Conservation (phyloP, 2,888 invertebrate species). For the Euplexia lucipara region DNA sequence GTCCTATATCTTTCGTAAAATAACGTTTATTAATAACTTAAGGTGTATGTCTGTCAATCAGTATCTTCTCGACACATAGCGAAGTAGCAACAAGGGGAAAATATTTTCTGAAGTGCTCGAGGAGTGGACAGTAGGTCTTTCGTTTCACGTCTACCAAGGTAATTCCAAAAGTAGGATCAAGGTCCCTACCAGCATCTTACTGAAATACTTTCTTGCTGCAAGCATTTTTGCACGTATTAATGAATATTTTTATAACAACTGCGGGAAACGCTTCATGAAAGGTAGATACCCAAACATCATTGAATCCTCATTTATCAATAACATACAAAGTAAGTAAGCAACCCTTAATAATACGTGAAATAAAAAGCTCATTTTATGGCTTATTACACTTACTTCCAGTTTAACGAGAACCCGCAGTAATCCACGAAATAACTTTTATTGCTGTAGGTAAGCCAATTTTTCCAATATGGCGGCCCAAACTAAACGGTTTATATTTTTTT, state of each 20-base stretch:
- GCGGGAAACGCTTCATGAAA: constrained; percentile 3
- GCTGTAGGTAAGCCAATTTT: constrained; percentile 57
- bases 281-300: constrained; percentile 3
- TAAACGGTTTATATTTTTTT: constrained; percentile 50
- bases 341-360: constrained; percentile 48
- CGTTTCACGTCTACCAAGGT: too few relatives aligned
- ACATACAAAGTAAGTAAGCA: constrained; percentile 34
- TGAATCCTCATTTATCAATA: constrained; percentile 29
- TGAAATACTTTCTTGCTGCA: too few relatives aligned
- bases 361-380: constrained; percentile 59
- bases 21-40: too few relatives aligned
- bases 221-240: not conserved
- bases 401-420: constrained; percentile 54
- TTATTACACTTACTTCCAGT: constrained; percentile 58
- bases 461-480: constrained; percentile 53
- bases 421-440: constrained; percentile 60
- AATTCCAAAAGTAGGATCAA: too few relatives aligned
- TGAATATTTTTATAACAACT: too few relatives aligned
- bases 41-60: too few relatives aligned
- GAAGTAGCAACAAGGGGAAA: too few relatives aligned
- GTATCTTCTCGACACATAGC: too few relatives aligned
- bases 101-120: too few relatives aligned
- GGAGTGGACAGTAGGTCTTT: too few relatives aligned
- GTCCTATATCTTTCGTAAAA: too few relatives aligned
- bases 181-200: too few relatives aligned